Evolutionary conservation across 2,888 invertebrate species (phyloP).

Genomic region (Polydrusus pterygomalis): DNA sequence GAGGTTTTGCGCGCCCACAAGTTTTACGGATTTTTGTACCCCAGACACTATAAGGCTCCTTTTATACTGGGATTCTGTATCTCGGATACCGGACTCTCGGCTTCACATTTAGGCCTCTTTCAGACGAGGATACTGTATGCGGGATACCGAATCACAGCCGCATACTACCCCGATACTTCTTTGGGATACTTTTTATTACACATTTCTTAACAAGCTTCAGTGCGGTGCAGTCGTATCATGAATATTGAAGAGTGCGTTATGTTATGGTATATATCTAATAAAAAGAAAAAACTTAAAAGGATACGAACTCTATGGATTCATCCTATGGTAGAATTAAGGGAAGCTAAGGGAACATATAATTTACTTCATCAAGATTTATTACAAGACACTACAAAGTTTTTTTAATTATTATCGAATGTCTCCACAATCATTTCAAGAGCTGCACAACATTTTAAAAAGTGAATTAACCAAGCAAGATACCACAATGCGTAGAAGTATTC

Average conservation of each 20-base stretch:
- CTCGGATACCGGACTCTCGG: too few species aligned
- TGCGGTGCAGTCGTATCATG: neutral
- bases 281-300: slow-evolving; percentile 1
- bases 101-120: too few species aligned
- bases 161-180: neutral
- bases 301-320: neutral
- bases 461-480: too few species aligned
- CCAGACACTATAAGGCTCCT: neutral
- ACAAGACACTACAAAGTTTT: too few species aligned
- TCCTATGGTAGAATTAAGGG: slow-evolving; percentile 1
- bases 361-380: too few species aligned
- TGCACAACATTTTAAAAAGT: too few species aligned
- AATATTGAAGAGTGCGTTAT: neutral
- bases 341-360: neutral
- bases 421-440: too few species aligned
- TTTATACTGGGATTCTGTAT: too few species aligned
- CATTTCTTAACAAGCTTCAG: neutral
- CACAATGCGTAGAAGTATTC: too few species aligned
- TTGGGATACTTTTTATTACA: neutral
- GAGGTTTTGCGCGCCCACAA: too few species aligned
- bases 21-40: too few species aligned
- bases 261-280: neutral
- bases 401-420: too few species aligned
- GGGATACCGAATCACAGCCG: slow-evolving; percentile 3
- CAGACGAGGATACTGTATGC: neutral